phyloP scores from a whole-genome alignment of 2,888 invertebrate species.

The Anaspis maculata region DNA sequence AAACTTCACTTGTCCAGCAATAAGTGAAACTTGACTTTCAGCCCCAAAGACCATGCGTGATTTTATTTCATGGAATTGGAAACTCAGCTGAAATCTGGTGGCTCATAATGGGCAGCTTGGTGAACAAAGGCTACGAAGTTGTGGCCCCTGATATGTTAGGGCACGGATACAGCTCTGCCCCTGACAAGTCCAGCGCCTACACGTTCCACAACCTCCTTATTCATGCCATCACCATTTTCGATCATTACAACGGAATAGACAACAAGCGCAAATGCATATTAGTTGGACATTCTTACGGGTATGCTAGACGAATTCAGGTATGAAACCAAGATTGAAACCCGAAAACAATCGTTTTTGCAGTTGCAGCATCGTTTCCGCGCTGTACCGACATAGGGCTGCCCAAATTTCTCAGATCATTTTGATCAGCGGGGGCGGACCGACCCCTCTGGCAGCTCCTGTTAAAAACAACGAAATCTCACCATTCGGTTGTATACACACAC shows the following conservation, averaged over 20 bases:
- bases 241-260: slow-evolving; percentile 49
- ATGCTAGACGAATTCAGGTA: too few species aligned
- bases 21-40: slow-evolving; percentile 6
- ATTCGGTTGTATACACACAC: slow-evolving; percentile 44
- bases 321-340: too few species aligned
- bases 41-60: slow-evolving; percentile 46
- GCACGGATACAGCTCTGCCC: slow-evolving; percentile 57
- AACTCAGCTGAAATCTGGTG: slow-evolving; percentile 57
- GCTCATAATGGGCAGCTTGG: slow-evolving; percentile 50
- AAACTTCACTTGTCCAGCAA: too few species aligned
- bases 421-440: slow-evolving; percentile 61
- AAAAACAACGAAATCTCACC: slow-evolving; percentile 42
- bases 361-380: slow-evolving; percentile 54
- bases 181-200: slow-evolving; percentile 48
- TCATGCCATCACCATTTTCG: slow-evolving; percentile 52
- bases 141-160: slow-evolving; percentile 60
- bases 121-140: slow-evolving; percentile 51
- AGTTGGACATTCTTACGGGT: slow-evolving; percentile 64
- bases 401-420: slow-evolving; percentile 54
- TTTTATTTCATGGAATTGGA: slow-evolving; percentile 61
- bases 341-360: slow-evolving; percentile 35
- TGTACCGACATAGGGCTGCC: slow-evolving; percentile 49
- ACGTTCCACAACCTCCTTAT: slow-evolving; percentile 51
- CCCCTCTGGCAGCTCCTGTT: slow-evolving; percentile 54
- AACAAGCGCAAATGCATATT: slow-evolving; percentile 48